phyloP scores from a whole-genome alignment of 2,888 invertebrate genomes.

The Micropterix aruncella region DNA sequence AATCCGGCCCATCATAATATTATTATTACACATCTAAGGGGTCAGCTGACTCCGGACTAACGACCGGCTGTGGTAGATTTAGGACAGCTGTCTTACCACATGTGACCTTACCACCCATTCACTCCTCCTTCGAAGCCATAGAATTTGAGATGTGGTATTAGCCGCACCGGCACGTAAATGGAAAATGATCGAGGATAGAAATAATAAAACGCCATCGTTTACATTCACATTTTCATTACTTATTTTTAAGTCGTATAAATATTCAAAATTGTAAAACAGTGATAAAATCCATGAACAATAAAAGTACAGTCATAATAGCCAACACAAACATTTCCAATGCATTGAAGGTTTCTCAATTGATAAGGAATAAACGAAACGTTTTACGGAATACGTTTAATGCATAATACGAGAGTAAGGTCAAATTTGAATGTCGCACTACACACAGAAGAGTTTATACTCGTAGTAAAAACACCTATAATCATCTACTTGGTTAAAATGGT shows the following conservation, averaged over 20 bases:
- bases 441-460: background rate
- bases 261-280: slow-evolving; percentile 45
- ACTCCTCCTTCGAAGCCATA: no score
- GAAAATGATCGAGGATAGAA: no score
- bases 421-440: background rate
- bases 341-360: background rate
- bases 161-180: no score
- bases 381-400: background rate
- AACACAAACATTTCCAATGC: slow-evolving; percentile 27
- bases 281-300: slow-evolving; percentile 28
- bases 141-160: no score
- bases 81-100: no score
- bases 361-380: background rate
- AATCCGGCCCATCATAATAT: no score
- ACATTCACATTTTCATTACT: slow-evolving; percentile 26
- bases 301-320: slow-evolving; percentile 26
- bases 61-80: no score
- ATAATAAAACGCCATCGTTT: slow-evolving; percentile 36
- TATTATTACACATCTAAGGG: no score
- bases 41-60: no score
- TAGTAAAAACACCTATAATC: background rate
- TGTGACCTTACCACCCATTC: no score
- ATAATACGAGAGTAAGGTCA: background rate
- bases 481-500: background rate
- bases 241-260: slow-evolving; percentile 41